A percentile compares a stretch with the other conserved stretches of the same genome.
These are phyloP conservation scores for Palythoa heliodiscus DNA, from an alignment of 92 coral and sea anemone genomes.

Conservation along the genomic window DNA sequence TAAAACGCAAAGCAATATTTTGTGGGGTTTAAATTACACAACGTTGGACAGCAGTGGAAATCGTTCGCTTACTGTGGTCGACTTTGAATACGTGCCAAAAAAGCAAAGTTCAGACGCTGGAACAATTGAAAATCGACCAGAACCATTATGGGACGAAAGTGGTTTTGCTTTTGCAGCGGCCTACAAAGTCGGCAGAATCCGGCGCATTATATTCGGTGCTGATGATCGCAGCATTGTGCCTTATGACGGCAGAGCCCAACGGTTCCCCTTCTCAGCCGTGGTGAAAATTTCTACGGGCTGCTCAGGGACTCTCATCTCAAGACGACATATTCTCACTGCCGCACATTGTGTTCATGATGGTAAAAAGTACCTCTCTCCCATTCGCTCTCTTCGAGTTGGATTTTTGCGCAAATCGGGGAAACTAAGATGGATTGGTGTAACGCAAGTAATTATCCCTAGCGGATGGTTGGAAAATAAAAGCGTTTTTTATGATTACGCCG, in stretches of 20 bases:
- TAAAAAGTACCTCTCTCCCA: slow-evolving; percentile 48
- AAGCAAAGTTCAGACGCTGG: background rate
- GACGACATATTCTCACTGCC: slow-evolving; percentile 77
- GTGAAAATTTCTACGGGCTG: slow-evolving; percentile 86
- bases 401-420: slow-evolving; percentile 61
- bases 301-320: slow-evolving; percentile 82
- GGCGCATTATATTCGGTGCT: background rate
- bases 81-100: slow-evolving; percentile 32
- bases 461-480: slow-evolving; percentile 48
- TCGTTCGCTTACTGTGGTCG: slow-evolving; percentile 24
- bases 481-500: slow-evolving; percentile 69
- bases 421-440: slow-evolving; percentile 60
- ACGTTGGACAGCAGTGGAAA: slow-evolving; percentile 39
- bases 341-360: slow-evolving; percentile 97
- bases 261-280: slow-evolving; percentile 76
- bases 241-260: slow-evolving; percentile 44
- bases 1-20: background rate
- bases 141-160: slow-evolving; percentile 9
- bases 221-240: slow-evolving; percentile 19
- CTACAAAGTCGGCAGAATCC: background rate
- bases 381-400: slow-evolving; percentile 68
- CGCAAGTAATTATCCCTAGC: slow-evolving; percentile 46
- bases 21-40: slow-evolving; percentile 19
- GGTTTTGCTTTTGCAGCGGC: background rate
- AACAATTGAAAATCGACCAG: slow-evolving; percentile 20